Evolutionary conservation across 1,140 invertebrate species (phyloP), one percentile per base, ranked within the genome.

Genomic region (Brachionus calyciflorus): DNA sequence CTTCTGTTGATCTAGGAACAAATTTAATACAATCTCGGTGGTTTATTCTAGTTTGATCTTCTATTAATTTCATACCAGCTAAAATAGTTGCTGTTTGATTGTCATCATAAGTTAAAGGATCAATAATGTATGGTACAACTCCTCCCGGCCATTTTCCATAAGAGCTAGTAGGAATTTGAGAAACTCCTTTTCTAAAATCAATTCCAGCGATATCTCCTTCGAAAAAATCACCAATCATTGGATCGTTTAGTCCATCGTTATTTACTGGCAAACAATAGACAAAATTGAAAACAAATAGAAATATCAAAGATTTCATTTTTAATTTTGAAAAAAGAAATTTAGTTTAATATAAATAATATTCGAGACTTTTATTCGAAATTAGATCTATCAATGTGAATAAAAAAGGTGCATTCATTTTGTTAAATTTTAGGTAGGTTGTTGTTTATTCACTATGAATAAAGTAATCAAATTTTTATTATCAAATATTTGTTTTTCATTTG

Each of bases 111-210:
- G 55, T 60, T 19, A 30, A 41, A 26, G 28, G 14, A 30, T 60
- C 53, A 6, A 77, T 77, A 12, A 46, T 24, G 17, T 63, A 77
- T 37, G 75, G 75, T 44, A 77, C 57, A 46, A 77, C 60, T 9
- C 75, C 75, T n/a, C 33, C 19, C 3, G 75, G 26, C 75, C 75
- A 77, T 55, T 75, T 75, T 10, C 30, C 49, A 37, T 49, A 73
- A 10, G 10, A 17, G 4, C n/a, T 19, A 73, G 46, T 55, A 26
- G 69, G 69, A 49, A 73, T 49, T 19, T 73, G 69, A 40, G 69
- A 17, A 49, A 49, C 30, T 1, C 69, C 69, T 49, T 49, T 73
- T n/a, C n/a, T n/a, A n/a, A n/a, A n/a, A 24, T 24, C 28, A 12
- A 69, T 17, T 44, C 65, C 65, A 4, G 65, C 65, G 19, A 69